A percentile compares a stretch with the other conserved stretches of the same genome.
Conservation (phyloP, 2,797 vertebrate genomes). For the Phaenicophaeus curvirostris region DNA sequence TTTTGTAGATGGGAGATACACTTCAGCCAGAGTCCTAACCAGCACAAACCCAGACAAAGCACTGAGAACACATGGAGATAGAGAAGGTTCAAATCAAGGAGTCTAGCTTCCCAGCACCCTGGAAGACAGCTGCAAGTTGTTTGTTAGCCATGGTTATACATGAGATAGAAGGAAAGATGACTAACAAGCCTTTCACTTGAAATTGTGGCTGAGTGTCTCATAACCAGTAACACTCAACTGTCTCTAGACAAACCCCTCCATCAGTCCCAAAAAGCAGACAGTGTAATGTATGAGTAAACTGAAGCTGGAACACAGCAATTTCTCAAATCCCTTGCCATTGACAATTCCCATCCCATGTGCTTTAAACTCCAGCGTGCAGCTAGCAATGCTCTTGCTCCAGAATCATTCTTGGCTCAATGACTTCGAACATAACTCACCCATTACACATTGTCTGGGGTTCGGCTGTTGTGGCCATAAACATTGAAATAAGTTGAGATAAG, state of each 20-base stretch:
- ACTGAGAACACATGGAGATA: not conserved
- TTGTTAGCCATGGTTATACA: not conserved
- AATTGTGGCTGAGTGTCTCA: not conserved
- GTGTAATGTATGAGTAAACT: not conserved
- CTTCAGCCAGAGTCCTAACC: not conserved
- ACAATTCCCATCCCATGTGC: not conserved
- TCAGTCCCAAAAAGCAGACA: slow-evolving; percentile 1
- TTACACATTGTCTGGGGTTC: slow-evolving; percentile 44
- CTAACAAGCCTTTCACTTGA: slow-evolving; percentile 32
- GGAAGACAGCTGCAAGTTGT: not conserved
- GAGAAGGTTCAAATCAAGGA: not conserved
- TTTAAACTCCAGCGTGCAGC: not conserved
- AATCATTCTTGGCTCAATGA: not conserved
- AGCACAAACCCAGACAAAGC: not conserved
- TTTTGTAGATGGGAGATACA: too few species aligned
- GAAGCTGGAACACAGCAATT: not conserved
- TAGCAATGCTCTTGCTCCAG: not conserved
- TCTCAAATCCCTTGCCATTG: not conserved
- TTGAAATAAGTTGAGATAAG: slow-evolving; percentile 35
- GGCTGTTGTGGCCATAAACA: slow-evolving; percentile 30
- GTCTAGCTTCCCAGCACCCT: not conserved
- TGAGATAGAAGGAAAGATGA: slow-evolving; percentile 35
- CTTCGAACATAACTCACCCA: slow-evolving; percentile 38
- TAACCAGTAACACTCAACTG: not conserved
- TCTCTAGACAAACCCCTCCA: slow-evolving; percentile 29